phyloP scores from a whole-genome alignment of 2,888 invertebrate genomes.

The Oegoconia quadripuncta region DNA sequence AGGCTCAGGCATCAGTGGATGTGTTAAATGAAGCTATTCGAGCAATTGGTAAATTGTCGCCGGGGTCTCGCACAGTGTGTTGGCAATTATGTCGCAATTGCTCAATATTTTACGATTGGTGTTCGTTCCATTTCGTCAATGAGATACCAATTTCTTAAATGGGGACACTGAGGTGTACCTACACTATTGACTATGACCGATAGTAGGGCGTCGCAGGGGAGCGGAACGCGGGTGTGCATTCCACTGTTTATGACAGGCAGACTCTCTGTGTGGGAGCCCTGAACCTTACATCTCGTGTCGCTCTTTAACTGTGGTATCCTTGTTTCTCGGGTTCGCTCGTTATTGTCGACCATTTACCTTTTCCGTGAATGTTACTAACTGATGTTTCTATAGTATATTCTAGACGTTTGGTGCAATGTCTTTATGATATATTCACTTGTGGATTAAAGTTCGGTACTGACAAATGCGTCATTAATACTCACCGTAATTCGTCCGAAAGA shows the following conservation, averaged over 20 bases:
- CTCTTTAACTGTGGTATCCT: conserved; percentile 27
- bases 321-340: conserved; percentile 34
- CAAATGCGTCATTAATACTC: no score
- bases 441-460: no score
- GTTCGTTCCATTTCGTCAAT: conserved; percentile 8
- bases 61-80: neutral
- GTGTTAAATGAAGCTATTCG: conserved; percentile 9
- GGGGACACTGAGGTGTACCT: conserved; percentile 30
- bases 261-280: conserved; percentile 32
- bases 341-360: conserved; percentile 28
- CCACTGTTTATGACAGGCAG: conserved; percentile 50
- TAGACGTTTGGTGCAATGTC: neutral
- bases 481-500: no score
- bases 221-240: conserved; percentile 43
- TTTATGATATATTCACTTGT: neutral
- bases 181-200: conserved; percentile 50
- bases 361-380: neutral
- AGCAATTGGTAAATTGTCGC: conserved; percentile 9
- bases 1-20: neutral
- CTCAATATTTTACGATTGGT: conserved; percentile 1
- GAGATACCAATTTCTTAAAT: conserved; percentile 19
- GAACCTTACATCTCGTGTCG: conserved; percentile 33
- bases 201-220: conserved; percentile 32
- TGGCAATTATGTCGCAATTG: neutral
- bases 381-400: neutral